These are phyloP conservation scores for Sciurus niger DNA, from an alignment of 2,113 vertebrate species.

Conservation along the genomic window DNA sequence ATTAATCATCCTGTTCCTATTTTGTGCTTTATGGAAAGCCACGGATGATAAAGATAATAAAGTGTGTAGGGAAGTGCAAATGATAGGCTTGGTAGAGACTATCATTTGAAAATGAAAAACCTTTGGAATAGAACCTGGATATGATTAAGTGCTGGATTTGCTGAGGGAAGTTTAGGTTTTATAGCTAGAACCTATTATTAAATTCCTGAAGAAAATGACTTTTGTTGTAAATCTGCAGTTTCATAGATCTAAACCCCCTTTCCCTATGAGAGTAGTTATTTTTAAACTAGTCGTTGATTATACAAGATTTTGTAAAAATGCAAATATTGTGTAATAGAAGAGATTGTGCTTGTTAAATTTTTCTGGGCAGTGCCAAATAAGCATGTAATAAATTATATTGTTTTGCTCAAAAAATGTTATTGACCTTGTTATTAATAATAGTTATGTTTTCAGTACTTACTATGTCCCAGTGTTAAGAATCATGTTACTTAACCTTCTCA, in stretches of 20 bases:
- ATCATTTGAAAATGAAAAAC: neutral
- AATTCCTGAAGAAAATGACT: constrained; percentile 68
- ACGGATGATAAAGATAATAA: neutral
- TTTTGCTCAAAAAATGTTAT: neutral
- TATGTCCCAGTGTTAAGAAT: neutral
- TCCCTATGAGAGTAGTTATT: constrained; percentile 54
- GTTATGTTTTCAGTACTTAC: neutral
- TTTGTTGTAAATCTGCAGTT: constrained; percentile 49
- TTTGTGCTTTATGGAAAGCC: neutral
- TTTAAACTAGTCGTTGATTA: constrained; percentile 63
- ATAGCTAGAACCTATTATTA: constrained; percentile 57
- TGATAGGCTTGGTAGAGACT: neutral
- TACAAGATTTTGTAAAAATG: constrained; percentile 71
- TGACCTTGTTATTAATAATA: constrained; percentile 17
- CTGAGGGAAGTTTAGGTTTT: constrained; percentile 35
- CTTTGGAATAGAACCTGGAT: constrained; percentile 49
- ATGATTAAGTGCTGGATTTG: constrained; percentile 59
- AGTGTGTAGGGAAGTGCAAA: neutral
- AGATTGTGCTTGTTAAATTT: constrained; percentile 44
- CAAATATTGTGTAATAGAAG: constrained; percentile 64
- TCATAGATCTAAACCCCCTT: neutral
- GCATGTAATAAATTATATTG: constrained; percentile 47
- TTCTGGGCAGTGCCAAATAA: constrained; percentile 50
- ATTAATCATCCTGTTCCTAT: neutral
- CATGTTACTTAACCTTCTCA: neutral